Evolutionary conservation across 2,888 invertebrate species (phyloP).

Genomic region (Sinohyriopsis cumingii): DNA sequence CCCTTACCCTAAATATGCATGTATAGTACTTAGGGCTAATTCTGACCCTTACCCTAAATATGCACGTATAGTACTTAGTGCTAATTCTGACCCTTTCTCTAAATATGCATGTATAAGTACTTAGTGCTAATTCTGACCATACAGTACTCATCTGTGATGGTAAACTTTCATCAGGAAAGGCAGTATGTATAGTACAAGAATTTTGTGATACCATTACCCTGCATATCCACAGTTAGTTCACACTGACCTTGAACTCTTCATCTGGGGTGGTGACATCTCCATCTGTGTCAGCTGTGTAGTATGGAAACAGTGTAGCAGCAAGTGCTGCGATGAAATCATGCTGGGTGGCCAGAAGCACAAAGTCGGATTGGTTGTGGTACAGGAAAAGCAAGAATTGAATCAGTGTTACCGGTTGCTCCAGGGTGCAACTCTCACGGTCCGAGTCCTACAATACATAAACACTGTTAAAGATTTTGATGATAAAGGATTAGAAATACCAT

Average conservation of each 20-base stretch:
- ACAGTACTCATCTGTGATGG: neutral
- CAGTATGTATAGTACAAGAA: too few species aligned
- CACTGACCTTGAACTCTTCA: conserved; percentile 72
- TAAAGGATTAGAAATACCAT: too few species aligned
- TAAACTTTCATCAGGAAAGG: neutral
- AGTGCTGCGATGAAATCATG: conserved; percentile 90
- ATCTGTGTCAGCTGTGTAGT: conserved; percentile 59
- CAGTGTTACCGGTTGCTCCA: conserved; percentile 73
- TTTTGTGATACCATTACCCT: too few species aligned
- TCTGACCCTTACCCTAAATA: too few species aligned
- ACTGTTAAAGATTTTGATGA: too few species aligned
- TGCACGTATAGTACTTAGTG: too few species aligned
- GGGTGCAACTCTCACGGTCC: conserved; percentile 51
- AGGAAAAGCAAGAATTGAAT: conserved; percentile 91
- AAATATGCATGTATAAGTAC: too few species aligned
- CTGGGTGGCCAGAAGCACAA: conserved; percentile 92
- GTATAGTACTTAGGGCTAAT: too few species aligned
- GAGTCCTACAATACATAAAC: conserved; percentile 31
- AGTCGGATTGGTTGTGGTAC: conserved; percentile 95
- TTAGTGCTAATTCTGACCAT: neutral
- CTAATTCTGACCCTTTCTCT: too few species aligned
- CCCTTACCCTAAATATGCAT: too few species aligned
- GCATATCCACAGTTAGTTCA: too few species aligned
- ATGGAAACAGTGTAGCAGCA: conserved; percentile 87
- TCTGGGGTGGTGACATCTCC: conserved; percentile 70